A percentile compares a stretch with the other conserved stretches of the same genome.
These are phyloP conservation scores for Prionace glauca DNA, from an alignment of 2,797 vertebrate species.

Conservation along the genomic window DNA sequence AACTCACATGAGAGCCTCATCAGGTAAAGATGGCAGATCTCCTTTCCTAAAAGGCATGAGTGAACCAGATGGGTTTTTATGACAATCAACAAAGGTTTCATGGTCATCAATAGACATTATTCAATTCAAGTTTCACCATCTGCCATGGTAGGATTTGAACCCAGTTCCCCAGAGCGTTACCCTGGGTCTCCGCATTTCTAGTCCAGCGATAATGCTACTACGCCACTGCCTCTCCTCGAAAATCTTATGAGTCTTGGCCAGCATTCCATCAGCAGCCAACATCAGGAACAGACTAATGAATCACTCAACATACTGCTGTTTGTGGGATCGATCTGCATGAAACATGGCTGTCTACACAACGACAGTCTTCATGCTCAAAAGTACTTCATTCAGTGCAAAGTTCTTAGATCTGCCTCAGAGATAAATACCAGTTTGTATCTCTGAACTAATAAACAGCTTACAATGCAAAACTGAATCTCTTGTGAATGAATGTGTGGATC, in stretches of 20 bases:
- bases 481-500: background rate
- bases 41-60: too few species aligned
- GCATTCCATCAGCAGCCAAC: background rate
- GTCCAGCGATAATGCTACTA: too few species aligned
- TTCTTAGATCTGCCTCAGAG: background rate
- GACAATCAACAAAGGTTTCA: too few species aligned
- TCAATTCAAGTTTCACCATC: too few species aligned
- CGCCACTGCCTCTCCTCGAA: background rate
- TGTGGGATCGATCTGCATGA: background rate
- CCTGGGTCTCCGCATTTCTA: too few species aligned
- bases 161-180: too few species aligned
- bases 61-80: too few species aligned
- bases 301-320: background rate
- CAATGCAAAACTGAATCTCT: background rate
- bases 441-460: background rate
- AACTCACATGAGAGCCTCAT: too few species aligned
- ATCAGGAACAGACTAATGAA: background rate
- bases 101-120: too few species aligned
- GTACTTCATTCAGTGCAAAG: background rate
- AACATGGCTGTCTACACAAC: background rate
- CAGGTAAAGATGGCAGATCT: too few species aligned
- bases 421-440: background rate
- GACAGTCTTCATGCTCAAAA: background rate
- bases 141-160: too few species aligned
- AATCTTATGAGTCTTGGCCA: background rate